Evolutionary conservation across 1,140 invertebrate species (phyloP).

Genomic region (Apis cerana): DNA sequence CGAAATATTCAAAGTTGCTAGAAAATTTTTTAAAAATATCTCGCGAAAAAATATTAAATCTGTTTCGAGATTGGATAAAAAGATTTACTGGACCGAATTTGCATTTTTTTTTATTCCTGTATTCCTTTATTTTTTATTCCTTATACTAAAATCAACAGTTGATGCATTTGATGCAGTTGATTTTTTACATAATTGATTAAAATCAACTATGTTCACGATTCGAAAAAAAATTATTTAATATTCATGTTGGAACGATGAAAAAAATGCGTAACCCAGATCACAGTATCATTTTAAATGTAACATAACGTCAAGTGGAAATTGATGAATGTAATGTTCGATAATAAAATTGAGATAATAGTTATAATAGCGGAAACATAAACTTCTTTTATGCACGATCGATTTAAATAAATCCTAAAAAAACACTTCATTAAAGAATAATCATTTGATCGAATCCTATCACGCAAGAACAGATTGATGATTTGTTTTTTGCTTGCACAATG

Average conservation of each 20-base stretch:
- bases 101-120: too few species aligned
- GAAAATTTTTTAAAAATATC: background rate
- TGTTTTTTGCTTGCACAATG: background rate
- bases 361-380: constrained; percentile 7
- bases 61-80: too few species aligned
- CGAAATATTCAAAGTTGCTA: background rate
- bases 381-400: background rate
- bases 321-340: background rate
- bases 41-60: too few species aligned
- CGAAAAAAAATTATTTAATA: too few species aligned
- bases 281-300: constrained; percentile 29
- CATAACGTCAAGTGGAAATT: background rate
- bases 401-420: constrained; percentile 43
- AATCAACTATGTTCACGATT: too few species aligned
- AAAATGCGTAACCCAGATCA: constrained; percentile 32
- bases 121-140: too few species aligned
- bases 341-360: background rate
- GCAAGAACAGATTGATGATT: background rate
- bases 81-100: too few species aligned
- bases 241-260: background rate
- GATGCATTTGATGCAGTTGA: too few species aligned
- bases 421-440: constrained; percentile 38
- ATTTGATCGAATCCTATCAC: constrained; percentile 13
- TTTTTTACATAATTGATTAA: too few species aligned
- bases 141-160: too few species aligned